These are phyloP conservation scores for Lasius fuliginosus DNA, from an alignment of 2,888 invertebrate species.

Conservation along the genomic window DNA sequence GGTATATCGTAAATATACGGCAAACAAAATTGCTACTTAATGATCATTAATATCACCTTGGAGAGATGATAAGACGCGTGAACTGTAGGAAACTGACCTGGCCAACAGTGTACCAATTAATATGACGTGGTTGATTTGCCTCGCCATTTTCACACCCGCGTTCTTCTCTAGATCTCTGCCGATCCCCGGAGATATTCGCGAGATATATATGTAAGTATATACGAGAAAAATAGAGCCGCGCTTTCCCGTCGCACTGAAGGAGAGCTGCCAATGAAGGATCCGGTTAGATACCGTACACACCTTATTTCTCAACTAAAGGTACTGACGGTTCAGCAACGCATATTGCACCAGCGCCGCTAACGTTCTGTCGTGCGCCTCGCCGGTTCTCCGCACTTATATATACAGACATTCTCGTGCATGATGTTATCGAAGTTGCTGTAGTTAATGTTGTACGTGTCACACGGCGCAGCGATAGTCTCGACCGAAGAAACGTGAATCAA, in stretches of 20 bases:
- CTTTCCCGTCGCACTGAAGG: background rate
- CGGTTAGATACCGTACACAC: slow-evolving; percentile 9
- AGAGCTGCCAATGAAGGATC: background rate
- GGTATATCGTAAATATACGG: background rate
- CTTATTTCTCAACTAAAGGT: slow-evolving; percentile 5
- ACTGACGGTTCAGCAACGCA: background rate
- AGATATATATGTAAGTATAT: background rate
- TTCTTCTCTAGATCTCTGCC: background rate
- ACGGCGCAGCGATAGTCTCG: background rate
- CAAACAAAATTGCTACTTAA: background rate
- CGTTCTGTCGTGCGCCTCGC: slow-evolving; percentile 19
- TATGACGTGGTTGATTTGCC: background rate
- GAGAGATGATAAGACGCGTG: background rate
- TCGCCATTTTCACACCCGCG: background rate
- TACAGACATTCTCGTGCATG: background rate
- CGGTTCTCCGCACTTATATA: slow-evolving; percentile 30
- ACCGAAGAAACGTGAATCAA: background rate
- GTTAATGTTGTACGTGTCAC: background rate
- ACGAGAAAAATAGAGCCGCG: background rate
- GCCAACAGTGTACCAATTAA: slow-evolving; percentile 33
- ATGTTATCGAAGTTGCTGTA: slow-evolving; percentile 22
- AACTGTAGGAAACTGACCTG: slow-evolving; percentile 63
- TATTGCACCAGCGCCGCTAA: slow-evolving; percentile 33
- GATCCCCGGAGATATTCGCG: background rate
- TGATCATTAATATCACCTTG: background rate